These are phyloP conservation scores for Brenthis daphne DNA, from an alignment of 2,888 invertebrate species.

Conservation along the genomic window DNA sequence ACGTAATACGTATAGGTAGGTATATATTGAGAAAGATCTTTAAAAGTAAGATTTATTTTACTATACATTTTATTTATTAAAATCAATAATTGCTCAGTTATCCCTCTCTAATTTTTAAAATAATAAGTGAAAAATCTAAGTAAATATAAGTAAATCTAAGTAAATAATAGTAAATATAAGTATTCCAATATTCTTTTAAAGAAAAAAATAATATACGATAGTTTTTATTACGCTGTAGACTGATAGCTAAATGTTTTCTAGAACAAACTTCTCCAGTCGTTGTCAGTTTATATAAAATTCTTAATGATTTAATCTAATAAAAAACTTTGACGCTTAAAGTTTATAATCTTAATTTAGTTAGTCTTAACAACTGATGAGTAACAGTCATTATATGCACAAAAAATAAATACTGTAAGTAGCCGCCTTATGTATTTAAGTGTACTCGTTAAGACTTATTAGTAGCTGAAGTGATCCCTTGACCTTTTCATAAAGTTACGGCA, in stretches of 20 bases:
- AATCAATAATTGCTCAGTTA: no score
- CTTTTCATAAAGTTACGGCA: not conserved
- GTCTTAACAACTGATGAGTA: not conserved
- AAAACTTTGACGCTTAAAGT: not conserved
- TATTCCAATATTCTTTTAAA: no score
- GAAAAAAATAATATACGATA: no score
- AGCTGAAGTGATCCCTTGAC: conserved; percentile 15
- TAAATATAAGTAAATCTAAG: no score
- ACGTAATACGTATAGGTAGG: no score
- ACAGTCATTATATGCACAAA: not conserved
- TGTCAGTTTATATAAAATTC: not conserved
- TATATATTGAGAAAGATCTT: no score
- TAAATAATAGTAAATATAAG: no score
- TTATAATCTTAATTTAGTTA: not conserved
- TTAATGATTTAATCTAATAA: conserved; percentile 5
- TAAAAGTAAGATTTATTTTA: no score
- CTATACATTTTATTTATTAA: no score
- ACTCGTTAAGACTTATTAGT: conserved; percentile 14
- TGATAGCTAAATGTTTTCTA: not conserved
- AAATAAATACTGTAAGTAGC: not conserved
- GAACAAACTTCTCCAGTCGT: not conserved
- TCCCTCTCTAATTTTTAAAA: no score
- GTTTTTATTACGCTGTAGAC: not conserved
- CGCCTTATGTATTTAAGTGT: not conserved
- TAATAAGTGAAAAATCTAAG: no score